These are phyloP conservation scores for Microdon myrmicae DNA, from an alignment of 2,888 invertebrate genomes.

Conservation along the genomic window DNA sequence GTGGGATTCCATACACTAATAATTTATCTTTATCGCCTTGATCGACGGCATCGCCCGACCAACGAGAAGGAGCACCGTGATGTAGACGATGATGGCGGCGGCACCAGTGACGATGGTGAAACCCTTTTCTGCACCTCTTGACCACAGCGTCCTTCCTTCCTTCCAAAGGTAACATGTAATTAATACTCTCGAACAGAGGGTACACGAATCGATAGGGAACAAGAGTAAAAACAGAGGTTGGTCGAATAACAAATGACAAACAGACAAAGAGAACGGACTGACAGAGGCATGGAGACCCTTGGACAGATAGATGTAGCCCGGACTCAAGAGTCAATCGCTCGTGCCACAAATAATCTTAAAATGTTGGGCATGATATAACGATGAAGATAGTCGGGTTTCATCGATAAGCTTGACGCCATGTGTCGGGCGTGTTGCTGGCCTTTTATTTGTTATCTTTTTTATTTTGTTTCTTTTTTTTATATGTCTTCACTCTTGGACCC, in stretches of 20 bases:
- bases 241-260: too few species aligned
- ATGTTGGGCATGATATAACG: conserved; percentile 28
- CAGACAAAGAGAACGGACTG: too few species aligned
- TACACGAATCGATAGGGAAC: neutral
- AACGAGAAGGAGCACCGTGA: neutral
- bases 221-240: conserved; percentile 29
- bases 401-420: conserved; percentile 42
- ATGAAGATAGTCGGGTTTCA: conserved; percentile 34
- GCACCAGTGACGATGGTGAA: neutral
- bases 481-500: conserved; percentile 14
- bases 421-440: conserved; percentile 13
- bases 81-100: conserved; percentile 2
- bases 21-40: conserved; percentile 51
- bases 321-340: conserved; percentile 47
- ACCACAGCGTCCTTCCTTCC: conserved; percentile 14
- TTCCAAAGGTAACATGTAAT: conserved; percentile 39
- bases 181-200: conserved; percentile 37
- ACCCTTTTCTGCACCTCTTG: neutral
- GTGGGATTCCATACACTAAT: conserved; percentile 44
- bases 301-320: too few species aligned
- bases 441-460: neutral
- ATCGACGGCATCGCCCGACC: conserved; percentile 29
- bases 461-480: neutral
- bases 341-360: conserved; percentile 46
- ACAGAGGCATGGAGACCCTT: too few species aligned